These are phyloP conservation scores for Cyphomyrus discorhynchus DNA, from an alignment of 2,113 vertebrate species.

Conservation along the genomic window DNA sequence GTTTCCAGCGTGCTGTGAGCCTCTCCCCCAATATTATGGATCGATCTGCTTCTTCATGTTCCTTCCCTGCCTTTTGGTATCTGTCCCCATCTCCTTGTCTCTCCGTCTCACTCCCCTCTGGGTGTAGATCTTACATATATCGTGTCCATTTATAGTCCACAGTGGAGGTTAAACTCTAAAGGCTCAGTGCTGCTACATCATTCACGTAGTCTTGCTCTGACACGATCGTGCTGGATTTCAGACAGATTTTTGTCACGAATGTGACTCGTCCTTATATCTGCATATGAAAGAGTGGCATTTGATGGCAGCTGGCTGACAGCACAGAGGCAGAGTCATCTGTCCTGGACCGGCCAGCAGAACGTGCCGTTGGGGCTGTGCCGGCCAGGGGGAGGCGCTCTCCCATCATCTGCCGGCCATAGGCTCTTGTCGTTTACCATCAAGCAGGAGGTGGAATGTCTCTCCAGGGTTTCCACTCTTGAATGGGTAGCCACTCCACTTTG, in stretches of 20 bases:
- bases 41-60: not conserved
- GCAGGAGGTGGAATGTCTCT: not conserved
- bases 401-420: not conserved
- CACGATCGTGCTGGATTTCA: not conserved
- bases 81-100: not conserved
- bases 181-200: not conserved
- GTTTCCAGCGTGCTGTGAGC: not conserved
- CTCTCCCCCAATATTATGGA: not conserved
- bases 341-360: not conserved
- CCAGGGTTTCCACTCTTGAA: not conserved
- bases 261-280: not conserved
- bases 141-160: not conserved
- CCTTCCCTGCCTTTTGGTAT: not conserved
- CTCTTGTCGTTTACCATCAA: not conserved
- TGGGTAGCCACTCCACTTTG: not conserved
- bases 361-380: not conserved
- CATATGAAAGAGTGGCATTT: not conserved
- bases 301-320: not conserved
- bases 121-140: not conserved
- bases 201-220: not conserved
- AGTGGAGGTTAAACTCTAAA: not conserved
- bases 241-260: not conserved
- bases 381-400: not conserved
- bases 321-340: not conserved
- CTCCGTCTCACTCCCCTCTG: not conserved